A percentile compares a stretch with the other conserved stretches of the same genome.
These are phyloP conservation scores for Oenanthe melanoleuca DNA, from an alignment of 2,113 vertebrate species.

Conservation along the genomic window DNA sequence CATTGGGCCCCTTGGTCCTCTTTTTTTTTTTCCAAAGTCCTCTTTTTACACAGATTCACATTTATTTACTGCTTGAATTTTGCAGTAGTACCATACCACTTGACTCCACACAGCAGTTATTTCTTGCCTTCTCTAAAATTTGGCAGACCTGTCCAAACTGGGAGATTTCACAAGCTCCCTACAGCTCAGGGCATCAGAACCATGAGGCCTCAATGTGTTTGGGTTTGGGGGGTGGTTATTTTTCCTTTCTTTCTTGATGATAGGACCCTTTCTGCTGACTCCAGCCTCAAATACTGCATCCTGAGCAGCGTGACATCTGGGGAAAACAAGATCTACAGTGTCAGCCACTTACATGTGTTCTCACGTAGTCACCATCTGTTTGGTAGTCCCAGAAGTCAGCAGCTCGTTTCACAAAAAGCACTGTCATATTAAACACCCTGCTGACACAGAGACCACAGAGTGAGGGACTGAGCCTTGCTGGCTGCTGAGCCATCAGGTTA, in stretches of 20 bases:
- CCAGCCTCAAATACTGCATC: neutral
- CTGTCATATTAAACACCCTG: conserved; percentile 42
- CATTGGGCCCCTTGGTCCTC: neutral
- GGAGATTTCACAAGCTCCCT: neutral
- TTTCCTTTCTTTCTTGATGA: neutral
- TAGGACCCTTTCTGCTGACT: neutral
- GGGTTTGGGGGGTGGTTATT: neutral
- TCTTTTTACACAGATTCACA: neutral
- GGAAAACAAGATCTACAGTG: conserved; percentile 41
- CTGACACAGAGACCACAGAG: conserved; percentile 6
- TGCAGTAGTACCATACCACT: neutral
- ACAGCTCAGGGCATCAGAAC: neutral
- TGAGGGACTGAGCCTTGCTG: neutral
- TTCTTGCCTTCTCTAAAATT: neutral
- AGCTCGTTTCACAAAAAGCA: conserved; percentile 1
- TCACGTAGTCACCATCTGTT: conserved; percentile 41
- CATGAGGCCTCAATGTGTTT: neutral
- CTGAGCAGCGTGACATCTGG: neutral
- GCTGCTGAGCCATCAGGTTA: conserved; percentile 44
- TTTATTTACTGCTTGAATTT: neutral
- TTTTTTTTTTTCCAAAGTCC: neutral
- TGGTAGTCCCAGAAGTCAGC: conserved; percentile 48
- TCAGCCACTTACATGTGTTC: conserved; percentile 57
- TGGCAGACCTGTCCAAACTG: neutral
- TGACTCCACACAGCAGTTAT: neutral